Percentiles rank a stretch among this genome's conserved stretches.
Conservation (phyloP, 2,113 vertebrate species). For the Erinaceus europaeus region DNA sequence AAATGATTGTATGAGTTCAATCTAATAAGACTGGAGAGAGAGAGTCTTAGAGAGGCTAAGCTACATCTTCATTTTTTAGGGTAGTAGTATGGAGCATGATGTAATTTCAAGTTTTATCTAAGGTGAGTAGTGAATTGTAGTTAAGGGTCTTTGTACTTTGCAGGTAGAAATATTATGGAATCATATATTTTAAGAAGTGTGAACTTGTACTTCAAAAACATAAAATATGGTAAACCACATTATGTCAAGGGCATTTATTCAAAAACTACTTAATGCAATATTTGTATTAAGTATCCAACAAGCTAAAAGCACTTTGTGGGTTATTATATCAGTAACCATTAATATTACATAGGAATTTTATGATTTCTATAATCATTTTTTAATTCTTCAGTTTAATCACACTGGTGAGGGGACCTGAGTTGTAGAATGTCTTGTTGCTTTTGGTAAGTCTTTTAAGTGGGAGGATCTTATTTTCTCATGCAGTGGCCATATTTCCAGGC, state of each 20-base stretch:
- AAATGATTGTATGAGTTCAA: background rate
- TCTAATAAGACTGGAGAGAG: background rate
- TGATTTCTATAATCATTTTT: background rate
- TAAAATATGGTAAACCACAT: too few species aligned
- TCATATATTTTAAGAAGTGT: background rate
- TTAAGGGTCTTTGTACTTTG: background rate
- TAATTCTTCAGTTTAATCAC: background rate
- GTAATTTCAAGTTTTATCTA: background rate
- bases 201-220: background rate
- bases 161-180: background rate
- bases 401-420: background rate
- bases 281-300: too few species aligned
- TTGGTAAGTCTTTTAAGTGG: background rate
- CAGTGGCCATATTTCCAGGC: background rate
- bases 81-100: background rate
- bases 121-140: too few species aligned
- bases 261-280: too few species aligned
- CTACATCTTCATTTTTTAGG: background rate
- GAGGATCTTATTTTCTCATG: background rate
- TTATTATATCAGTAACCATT: background rate
- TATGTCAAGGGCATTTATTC: too few species aligned
- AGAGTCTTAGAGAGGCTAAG: background rate
- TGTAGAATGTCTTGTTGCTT: background rate
- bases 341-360: background rate
- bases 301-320: background rate